Base-by-base conservation (phyloP, 2,888 invertebrate genomes). In the Thysanoteuthis rhombus region DNA sequence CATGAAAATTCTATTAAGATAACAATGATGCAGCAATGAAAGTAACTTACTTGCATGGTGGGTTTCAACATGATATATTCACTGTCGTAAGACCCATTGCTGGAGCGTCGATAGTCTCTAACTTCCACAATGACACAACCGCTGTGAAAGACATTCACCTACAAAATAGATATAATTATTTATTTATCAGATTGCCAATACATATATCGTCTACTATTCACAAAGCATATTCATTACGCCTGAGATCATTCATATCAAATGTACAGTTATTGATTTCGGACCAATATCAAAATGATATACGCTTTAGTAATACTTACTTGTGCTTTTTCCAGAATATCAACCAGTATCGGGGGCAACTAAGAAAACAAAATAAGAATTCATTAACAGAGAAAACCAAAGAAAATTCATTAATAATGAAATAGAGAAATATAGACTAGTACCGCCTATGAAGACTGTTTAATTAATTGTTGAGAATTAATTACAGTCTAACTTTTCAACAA, bases 81-180 rank as follows among this genome's bases (percentile, higher is more conserved):
- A 95, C 98, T 98, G 97, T 98, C 98, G 97, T 98, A 98, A 97
- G 95, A 94, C 0, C 96, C 96, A 58, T 94, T 95, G 12, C 95
- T 95, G 12, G 95, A 96, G 39, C 97, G 95, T 45, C 99, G 98
- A 97, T 98, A 98, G 97, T 99, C 99, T 96, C 99, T 98, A 96
- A 99, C 98, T 97, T 99, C 98, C 95, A 98, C 98, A 97, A 99
- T 98, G 95, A 99, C 98, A 97, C 99, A 99, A 94, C 99, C 99
- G 95, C 98, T 98, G 97, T 99, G 99, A 97, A 99, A 97, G 40
- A 97, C 95, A 94, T 97, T 97, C 92, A 96, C 96, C 97, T 97
- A 94, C 42, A 95, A 95, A 47, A 45, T 75, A 95, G 58, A n/a
- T n/a, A 75, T 8, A n/a, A n/a, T 16, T 3, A n/a, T 75, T 75